These are phyloP conservation scores for Muschampia plurimacula DNA, from an alignment of 2,888 invertebrate species.

Conservation along the genomic window DNA sequence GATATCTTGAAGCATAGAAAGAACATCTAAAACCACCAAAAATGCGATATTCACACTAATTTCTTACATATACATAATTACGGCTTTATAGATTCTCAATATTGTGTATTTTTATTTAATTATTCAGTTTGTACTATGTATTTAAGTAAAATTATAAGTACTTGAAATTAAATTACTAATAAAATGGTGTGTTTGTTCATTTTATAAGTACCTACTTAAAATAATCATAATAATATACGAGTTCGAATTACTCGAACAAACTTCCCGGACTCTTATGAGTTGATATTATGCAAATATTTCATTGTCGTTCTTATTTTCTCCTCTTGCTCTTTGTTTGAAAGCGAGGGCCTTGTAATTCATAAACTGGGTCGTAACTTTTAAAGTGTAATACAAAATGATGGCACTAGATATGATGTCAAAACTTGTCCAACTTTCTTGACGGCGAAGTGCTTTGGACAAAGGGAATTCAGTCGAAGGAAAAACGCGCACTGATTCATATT, in stretches of 20 bases:
- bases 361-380: conserved; percentile 36
- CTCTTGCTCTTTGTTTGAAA: conserved; percentile 16
- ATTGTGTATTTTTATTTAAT: no score
- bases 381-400: conserved; percentile 32
- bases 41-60: no score
- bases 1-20: no score
- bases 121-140: no score
- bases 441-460: conserved; percentile 28
- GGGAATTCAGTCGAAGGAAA: conserved; percentile 7
- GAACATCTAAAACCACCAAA: no score
- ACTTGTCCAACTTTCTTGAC: conserved; percentile 31
- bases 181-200: no score
- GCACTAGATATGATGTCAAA: conserved; percentile 23
- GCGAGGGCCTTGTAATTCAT: conserved; percentile 24
- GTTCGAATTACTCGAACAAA: neutral
- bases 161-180: no score
- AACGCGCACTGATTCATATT: conserved; percentile 8
- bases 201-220: no score
- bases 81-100: no score
- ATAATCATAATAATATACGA: no score
- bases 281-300: conserved; percentile 21
- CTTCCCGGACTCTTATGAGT: conserved; percentile 7
- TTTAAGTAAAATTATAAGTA: no score
- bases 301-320: conserved; percentile 21
- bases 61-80: no score